Evolutionary conservation across 2,797 vertebrate genomes (phyloP).

Genomic region (Amblyopsis hoosieri): DNA sequence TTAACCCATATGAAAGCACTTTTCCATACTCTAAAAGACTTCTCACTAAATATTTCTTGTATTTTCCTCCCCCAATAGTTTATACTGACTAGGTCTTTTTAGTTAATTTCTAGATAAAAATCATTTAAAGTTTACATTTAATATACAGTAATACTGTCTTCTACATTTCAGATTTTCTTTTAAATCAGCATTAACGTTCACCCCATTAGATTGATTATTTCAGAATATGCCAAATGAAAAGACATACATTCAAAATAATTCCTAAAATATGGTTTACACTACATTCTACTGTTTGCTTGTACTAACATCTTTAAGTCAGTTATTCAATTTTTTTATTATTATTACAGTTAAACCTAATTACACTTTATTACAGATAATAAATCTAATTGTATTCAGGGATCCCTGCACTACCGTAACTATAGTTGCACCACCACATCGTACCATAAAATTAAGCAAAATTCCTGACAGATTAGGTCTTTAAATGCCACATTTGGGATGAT

Average conservation of each 20-base stretch:
- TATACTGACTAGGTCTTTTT: neutral
- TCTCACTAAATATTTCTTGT: neutral
- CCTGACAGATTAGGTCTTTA: constrained; percentile 29
- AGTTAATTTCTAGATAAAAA: neutral
- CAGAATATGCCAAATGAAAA: neutral
- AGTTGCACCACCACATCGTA: constrained; percentile 31
- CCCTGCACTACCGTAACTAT: constrained; percentile 4
- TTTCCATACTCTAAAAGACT: constrained; percentile 11
- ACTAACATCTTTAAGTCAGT: constrained; percentile 28
- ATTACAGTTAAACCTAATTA: constrained; percentile 33
- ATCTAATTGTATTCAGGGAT: constrained; percentile 37
- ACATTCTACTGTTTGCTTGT: constrained; percentile 21
- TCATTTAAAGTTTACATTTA: too few relatives aligned
- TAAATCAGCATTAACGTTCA: neutral
- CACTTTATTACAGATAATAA: constrained; percentile 56
- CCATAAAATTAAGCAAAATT: constrained; percentile 42
- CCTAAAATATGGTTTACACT: neutral
- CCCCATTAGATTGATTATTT: neutral
- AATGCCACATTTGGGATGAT: constrained; percentile 12
- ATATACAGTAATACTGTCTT: too few relatives aligned
- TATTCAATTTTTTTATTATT: constrained; percentile 51
- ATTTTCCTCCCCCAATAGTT: neutral
- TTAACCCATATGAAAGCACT: constrained; percentile 32
- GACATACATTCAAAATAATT: neutral
- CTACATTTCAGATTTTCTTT: neutral